Evolutionary conservation across 2,888 invertebrate species (phyloP), one percentile per base, ranked within the genome.

Genomic region (Malthinus seriepunctatus): DNA sequence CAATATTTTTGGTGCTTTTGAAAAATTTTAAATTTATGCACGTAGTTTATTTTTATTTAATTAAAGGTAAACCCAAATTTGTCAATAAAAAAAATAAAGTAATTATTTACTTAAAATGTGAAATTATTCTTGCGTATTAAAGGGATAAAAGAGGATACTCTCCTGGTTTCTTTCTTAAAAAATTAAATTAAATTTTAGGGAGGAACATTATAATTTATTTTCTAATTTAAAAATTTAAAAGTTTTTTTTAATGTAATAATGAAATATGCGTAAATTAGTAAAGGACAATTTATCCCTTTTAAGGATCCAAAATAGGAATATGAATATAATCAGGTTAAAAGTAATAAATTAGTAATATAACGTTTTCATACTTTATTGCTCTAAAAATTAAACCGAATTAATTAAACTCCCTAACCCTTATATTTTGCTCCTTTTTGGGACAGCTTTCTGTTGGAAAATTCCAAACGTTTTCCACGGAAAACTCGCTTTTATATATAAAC

Each of bases 301-400:
- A 15, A 42, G 14, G 39, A 14, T 42, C 15, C n/a, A n/a, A 15
- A 14, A 15, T 15, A n/a, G 39, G 15, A 15, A 14, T 42, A 42
- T 15, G 39, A 42, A 42, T 42, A 42, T 42, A 15, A 42, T 42
- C 39, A 15, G 39, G 39, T 42, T 42, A 23, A n/a, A 42, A 23
- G 39, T 15, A 42, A 42, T 42, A 42, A 42, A 42, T 42, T 42
- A 42, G 23, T 42, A 42, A 42, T 42, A 42, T 42, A 15, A 42
- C 39, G 39, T 42, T 42, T 42, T 42, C 39, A 23, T 42, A 42
- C 39, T 42, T 42, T 42, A 42, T 42, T 15, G 39, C 39, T 14
- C 39, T 42, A 42, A 42, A 42, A 42, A 42, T 42, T 42, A 42
- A 42, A 42, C 39, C 11, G 39, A 42, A 42, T 42, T 42, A 42